phyloP scores from a whole-genome alignment of 2,888 invertebrate species.

The Tiliacea aurago region DNA sequence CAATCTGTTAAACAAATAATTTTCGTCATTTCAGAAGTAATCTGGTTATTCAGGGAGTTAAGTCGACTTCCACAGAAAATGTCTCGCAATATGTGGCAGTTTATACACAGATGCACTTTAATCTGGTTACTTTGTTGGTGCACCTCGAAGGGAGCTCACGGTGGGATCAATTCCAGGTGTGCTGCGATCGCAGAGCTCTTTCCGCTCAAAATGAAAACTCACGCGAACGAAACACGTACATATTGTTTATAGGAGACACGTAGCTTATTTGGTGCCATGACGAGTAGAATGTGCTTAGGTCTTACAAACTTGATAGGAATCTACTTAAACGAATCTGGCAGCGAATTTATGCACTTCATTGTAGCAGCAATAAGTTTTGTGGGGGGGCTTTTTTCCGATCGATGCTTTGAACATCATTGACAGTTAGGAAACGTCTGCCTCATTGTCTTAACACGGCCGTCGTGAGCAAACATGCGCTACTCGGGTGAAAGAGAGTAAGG shows the following conservation, averaged over 20 bases:
- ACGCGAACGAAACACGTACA: slow-evolving; percentile 57
- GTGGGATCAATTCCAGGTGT: slow-evolving; percentile 54
- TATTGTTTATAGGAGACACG: slow-evolving; percentile 59
- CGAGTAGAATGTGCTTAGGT: slow-evolving; percentile 35
- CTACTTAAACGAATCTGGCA: slow-evolving; percentile 22
- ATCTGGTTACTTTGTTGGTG: slow-evolving; percentile 43
- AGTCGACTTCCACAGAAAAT: slow-evolving; percentile 33
- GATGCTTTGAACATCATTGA: background rate
- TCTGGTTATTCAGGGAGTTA: slow-evolving; percentile 3
- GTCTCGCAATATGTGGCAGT: slow-evolving; percentile 29
- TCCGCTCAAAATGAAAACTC: slow-evolving; percentile 60
- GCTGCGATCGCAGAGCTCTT: slow-evolving; percentile 36
- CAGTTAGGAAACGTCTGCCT: background rate
- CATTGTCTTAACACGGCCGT: background rate
- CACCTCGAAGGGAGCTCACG: slow-evolving; percentile 54
- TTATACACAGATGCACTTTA: slow-evolving; percentile 43
- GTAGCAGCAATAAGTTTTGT: background rate
- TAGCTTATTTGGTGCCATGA: slow-evolving; percentile 57
- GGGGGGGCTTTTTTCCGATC: slow-evolving; percentile 4
- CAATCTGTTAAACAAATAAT: slow-evolving; percentile 3
- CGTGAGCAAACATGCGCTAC: slow-evolving; percentile 1
- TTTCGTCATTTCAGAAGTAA: background rate
- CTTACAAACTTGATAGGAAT: slow-evolving; percentile 32
- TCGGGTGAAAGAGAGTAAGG: slow-evolving; percentile 9
- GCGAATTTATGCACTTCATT: slow-evolving; percentile 21